phyloP scores from a whole-genome alignment of 2,888 invertebrate species.

The Aethes cnicana region DNA sequence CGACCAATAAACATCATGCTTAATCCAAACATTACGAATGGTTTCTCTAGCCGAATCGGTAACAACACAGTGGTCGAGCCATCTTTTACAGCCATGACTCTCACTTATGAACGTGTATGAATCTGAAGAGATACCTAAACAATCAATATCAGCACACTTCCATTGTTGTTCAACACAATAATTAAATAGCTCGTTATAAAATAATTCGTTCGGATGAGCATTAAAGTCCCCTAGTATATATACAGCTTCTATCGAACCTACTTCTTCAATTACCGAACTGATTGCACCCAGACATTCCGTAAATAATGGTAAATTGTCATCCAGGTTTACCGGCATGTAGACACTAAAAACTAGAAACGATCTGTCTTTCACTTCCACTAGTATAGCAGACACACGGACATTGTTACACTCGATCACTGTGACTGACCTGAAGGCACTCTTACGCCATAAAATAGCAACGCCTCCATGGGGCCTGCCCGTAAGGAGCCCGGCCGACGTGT shows the following conservation, averaged over 20 bases:
- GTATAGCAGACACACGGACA: not conserved
- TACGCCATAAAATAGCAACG: not conserved
- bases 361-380: not conserved
- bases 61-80: not conserved
- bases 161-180: not conserved
- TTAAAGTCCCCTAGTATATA: not conserved
- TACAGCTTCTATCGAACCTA: not conserved
- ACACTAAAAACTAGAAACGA: not conserved
- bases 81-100: not conserved
- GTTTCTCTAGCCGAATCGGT: not conserved
- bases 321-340: not conserved
- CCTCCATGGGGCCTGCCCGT: too few species aligned
- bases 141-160: not conserved
- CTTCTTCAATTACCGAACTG: not conserved
- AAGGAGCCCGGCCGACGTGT: too few species aligned
- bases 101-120: not conserved
- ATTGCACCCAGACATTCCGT: not conserved
- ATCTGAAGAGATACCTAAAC: not conserved
- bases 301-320: not conserved
- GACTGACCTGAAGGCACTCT: not conserved
- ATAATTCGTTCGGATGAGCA: not conserved
- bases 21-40: not conserved
- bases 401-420: not conserved
- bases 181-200: not conserved
- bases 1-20: not conserved